These are phyloP conservation scores for Hycleus cichorii DNA, from an alignment of 1,140 invertebrate species.

Conservation along the genomic window DNA sequence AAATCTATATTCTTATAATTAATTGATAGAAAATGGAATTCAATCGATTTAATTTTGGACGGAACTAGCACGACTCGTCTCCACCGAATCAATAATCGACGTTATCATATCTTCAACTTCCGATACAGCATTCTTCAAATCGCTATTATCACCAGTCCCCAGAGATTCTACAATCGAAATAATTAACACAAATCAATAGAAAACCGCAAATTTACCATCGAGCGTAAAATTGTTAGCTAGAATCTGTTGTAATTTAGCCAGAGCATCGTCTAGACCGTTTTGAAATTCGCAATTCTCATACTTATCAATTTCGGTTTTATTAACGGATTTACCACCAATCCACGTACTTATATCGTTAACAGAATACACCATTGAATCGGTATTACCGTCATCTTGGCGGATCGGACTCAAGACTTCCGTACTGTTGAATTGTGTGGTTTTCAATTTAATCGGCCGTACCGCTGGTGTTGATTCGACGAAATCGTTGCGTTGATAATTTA, in stretches of 20 bases:
- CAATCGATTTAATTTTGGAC: background rate
- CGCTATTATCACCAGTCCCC: slow-evolving; percentile 48
- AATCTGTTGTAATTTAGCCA: slow-evolving; percentile 53
- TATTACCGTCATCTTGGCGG: slow-evolving; percentile 23
- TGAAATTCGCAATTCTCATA: slow-evolving; percentile 37
- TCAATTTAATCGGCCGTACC: slow-evolving; percentile 12
- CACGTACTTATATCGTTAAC: slow-evolving; percentile 49
- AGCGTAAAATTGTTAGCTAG: slow-evolving; percentile 51
- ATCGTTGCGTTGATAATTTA: background rate
- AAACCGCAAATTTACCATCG: slow-evolving; percentile 41
- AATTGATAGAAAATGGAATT: background rate
- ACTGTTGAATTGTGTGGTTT: slow-evolving; percentile 1
- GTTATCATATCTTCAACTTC: slow-evolving; percentile 55
- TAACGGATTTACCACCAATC: slow-evolving; percentile 36
- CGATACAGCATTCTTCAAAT: slow-evolving; percentile 49
- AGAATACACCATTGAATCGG: background rate
- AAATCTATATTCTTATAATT: background rate
- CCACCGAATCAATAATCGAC: slow-evolving; percentile 46
- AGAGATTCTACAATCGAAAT: slow-evolving; percentile 38
- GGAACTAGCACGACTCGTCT: slow-evolving; percentile 36
- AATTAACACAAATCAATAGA: background rate
- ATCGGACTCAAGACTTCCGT: slow-evolving; percentile 48
- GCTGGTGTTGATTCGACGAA: slow-evolving; percentile 37
- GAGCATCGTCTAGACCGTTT: slow-evolving; percentile 50
- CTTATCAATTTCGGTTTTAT: slow-evolving; percentile 3